Evolutionary conservation across 2,888 invertebrate species (phyloP), one percentile per base, ranked within the genome.

Genomic region (Empis livida): DNA sequence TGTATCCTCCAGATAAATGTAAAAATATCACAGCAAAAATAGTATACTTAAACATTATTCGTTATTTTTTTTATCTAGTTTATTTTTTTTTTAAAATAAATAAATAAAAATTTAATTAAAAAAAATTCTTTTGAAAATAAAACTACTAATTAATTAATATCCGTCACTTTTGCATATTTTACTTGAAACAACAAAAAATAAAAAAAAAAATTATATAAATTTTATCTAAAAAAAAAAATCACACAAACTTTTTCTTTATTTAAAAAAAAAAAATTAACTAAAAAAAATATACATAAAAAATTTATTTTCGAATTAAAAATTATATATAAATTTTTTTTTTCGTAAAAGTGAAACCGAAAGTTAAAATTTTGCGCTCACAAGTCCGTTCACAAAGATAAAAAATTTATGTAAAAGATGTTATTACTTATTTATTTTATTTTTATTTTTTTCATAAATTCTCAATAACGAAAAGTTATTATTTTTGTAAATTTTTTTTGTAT

Each of bases 1-100:
- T 54, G 42, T 61, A 57, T 46, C 61, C 59, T 61, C 62, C 61
- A 39, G 63, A 54, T 56, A 68, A 53, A 54, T 65, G 65, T 56
- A 66, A 52, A 55, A 57, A 58, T 64, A 68, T 65, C 64, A 67
- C 64, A 64, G 66, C 58, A 54, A 64, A 58, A 50, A 63, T 53
- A 30, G 62, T 53, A 59, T 60, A 62, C 50, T 62, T 65, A 54
- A 62, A 61, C 67, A 67, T 65, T 54, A 56, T 59, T 38, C 16
- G 30, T 20, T 45, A 10, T 42, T 42, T 42, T 42, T 15, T 16
- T 27, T 5, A 5, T 16, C 5, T 16, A n/a, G 15, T 20, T 20
- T 20, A 20, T 20, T 20, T 20, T 20, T 5, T 20, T 20, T 20
- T 20, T 20, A 20, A 20, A 20, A 20, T 5, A 20, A 20, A 20